Percentiles rank a stretch among this genome's conserved stretches.
Conservation (phyloP, 2,797 vertebrate genomes). For the Poliocrania exsul region DNA sequence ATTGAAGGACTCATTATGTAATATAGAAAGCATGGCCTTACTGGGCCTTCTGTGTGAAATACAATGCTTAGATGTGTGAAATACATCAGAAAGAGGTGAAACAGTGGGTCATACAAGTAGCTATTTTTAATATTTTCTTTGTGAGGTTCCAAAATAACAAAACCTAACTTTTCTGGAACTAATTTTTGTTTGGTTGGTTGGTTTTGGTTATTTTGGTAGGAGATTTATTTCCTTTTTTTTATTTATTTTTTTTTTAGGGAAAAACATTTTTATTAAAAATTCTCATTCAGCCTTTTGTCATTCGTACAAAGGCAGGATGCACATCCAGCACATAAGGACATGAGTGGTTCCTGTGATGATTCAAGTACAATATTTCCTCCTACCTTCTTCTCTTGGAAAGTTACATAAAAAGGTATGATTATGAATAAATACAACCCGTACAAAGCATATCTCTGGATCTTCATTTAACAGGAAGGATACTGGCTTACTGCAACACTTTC, state of each 20-base stretch:
- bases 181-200: background rate
- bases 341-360: background rate
- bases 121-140: background rate
- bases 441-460: background rate
- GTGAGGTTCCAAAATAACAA: background rate
- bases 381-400: background rate
- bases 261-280: background rate
- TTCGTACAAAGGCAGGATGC: background rate
- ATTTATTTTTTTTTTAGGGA: background rate
- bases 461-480: background rate
- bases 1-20: background rate
- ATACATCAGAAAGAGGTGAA: background rate
- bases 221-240: background rate
- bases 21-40: background rate
- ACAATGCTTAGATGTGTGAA: background rate
- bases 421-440: background rate
- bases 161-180: background rate
- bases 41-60: background rate
- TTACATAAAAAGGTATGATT: background rate
- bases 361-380: background rate
- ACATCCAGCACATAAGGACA: fast-evolving
- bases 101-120: background rate
- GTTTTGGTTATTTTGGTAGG: background rate
- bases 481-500: background rate
- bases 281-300: background rate